Percentiles rank a stretch among this genome's conserved stretches.
phyloP scores from a whole-genome alignment of 2,113 vertebrate species.

The Acrocephalus arundinaceus region DNA sequence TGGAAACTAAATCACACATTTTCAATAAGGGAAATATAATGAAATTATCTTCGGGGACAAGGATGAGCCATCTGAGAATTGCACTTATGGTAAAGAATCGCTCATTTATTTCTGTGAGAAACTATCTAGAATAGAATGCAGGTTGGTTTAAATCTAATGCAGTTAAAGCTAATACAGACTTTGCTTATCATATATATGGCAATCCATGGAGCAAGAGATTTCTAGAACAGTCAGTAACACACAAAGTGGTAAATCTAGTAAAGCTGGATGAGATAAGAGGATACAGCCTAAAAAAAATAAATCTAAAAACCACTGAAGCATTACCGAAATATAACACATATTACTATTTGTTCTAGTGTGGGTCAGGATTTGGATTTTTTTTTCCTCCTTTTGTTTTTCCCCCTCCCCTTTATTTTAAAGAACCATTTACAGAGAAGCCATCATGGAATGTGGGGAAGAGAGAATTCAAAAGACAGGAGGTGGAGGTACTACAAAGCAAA shows the following conservation, averaged over 20 bases:
- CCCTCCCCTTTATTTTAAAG: not conserved
- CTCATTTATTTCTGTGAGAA: not conserved
- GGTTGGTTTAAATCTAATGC: not conserved
- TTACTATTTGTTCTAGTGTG: not conserved
- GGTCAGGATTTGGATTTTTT: fast-evolving
- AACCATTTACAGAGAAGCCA: not conserved
- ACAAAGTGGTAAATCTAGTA: not conserved
- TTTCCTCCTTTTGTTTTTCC: not conserved
- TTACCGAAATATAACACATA: not conserved
- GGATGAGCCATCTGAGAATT: not conserved
- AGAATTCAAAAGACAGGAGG: not conserved
- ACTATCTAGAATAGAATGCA: not conserved
- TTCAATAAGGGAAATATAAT: not conserved
- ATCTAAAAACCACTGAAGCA: not conserved
- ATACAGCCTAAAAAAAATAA: not conserved
- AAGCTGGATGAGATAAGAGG: not conserved
- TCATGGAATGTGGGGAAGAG: not conserved
- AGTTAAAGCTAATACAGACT: not conserved
- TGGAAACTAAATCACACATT: not conserved
- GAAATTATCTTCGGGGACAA: not conserved
- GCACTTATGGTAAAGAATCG: not conserved
- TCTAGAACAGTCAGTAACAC: not conserved
- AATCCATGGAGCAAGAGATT: not conserved
- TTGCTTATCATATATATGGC: not conserved
- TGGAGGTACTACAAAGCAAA: not conserved